phyloP scores from a whole-genome alignment of 2,888 invertebrate species.

The Strigamia maritima region DNA sequence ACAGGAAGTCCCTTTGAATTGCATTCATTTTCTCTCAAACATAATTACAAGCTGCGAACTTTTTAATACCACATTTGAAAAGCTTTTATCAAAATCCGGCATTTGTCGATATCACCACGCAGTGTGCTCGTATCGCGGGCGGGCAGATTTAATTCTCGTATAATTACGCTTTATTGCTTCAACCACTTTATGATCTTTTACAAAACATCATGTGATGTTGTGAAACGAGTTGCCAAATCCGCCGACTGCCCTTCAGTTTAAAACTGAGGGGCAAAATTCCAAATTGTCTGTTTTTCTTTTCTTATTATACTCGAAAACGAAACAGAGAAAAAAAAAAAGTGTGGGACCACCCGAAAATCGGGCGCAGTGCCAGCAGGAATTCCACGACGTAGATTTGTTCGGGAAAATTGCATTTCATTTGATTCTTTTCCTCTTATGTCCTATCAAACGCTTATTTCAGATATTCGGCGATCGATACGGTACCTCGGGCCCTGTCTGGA shows the following conservation, averaged over 20 bases:
- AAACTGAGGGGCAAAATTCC: background rate
- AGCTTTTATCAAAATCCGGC: slow-evolving; percentile 10
- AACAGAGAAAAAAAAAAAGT: background rate
- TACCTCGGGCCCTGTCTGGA: background rate
- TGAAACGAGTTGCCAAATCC: background rate
- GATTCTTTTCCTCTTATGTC: background rate
- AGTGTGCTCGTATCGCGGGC: background rate
- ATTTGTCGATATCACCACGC: background rate
- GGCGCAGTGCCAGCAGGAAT: background rate
- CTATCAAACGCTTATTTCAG: background rate
- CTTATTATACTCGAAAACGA: background rate
- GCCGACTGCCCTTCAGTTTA: background rate
- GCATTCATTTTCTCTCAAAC: background rate
- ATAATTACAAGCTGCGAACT: slow-evolving; percentile 15
- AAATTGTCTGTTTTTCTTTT: background rate
- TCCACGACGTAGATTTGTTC: background rate
- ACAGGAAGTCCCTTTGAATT: too few species aligned
- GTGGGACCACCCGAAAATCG: background rate
- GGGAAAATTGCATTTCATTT: background rate
- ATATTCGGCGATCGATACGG: background rate
- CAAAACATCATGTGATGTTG: background rate
- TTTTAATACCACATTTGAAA: background rate
- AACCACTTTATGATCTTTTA: background rate
- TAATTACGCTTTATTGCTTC: background rate
- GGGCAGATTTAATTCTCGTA: background rate